Conservation (phyloP, 2,888 invertebrate species). For the Mycogona germanica region DNA sequence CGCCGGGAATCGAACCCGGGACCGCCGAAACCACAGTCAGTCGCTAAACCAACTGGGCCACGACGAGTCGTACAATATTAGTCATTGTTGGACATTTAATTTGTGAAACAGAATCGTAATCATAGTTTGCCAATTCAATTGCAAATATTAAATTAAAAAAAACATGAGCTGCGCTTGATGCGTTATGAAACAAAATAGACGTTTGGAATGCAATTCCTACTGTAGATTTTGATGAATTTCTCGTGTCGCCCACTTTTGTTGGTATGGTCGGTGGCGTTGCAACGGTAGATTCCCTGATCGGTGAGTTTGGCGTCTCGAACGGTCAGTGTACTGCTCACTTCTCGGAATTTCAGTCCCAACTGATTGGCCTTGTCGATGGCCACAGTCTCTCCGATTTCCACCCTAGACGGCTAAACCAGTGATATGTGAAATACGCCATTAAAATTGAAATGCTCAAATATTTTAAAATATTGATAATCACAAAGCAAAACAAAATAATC, state of each 20-base stretch:
- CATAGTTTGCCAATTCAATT: too few relatives aligned
- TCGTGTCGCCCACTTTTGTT: slow-evolving; percentile 10
- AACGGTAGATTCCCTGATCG: slow-evolving; percentile 19
- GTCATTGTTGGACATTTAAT: background rate
- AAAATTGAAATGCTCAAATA: slow-evolving; percentile 2
- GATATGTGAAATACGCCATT: too few relatives aligned
- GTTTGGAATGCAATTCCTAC: slow-evolving; percentile 8
- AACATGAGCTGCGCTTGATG: background rate
- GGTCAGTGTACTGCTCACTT: slow-evolving; percentile 17
- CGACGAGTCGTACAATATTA: too few relatives aligned
- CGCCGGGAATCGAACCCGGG: too few relatives aligned
- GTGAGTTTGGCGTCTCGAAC: slow-evolving; percentile 11
- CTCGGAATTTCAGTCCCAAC: slow-evolving; percentile 12
- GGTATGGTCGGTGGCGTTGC: slow-evolving; percentile 19
- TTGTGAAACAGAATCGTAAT: too few relatives aligned
- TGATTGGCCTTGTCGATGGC: slow-evolving; percentile 9
- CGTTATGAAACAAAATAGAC: background rate
- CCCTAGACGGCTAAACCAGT: slow-evolving; percentile 14
- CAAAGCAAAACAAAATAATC: background rate
- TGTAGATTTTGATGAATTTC: slow-evolving; percentile 18
- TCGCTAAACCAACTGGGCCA: too few relatives aligned
- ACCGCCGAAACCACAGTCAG: too few relatives aligned
- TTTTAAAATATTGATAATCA: too few relatives aligned
- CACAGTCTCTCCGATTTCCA: slow-evolving; percentile 2
- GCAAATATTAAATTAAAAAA: too few relatives aligned